Evolutionary conservation across 2,797 vertebrate species (phyloP), one percentile per base, ranked within the genome.

Genomic region (Eulemur rubriventer): DNA sequence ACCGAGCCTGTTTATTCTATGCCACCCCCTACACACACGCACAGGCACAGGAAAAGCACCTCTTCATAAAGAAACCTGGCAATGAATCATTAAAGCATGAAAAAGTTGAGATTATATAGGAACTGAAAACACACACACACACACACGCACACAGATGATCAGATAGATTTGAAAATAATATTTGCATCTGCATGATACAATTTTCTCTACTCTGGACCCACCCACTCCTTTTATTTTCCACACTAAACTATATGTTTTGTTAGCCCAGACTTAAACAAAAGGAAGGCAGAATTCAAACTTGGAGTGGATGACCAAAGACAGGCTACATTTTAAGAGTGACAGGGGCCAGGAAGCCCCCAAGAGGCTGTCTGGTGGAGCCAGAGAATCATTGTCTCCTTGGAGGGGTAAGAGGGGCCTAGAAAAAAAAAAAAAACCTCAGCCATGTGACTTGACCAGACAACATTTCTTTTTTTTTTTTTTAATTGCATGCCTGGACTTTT

Each of bases 1-100:
- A 95, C 3, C 7, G 95, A 69, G 93, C 97, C 94, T 98, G 98
- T 96, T 98, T 97, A 46, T 95, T 97, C 96, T 38, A 14, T n/a
- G 72, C 95, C 88, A 97, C 96, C 95, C 95, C 97, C 88, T 89
- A 93, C 95, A 94, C 91, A 96, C 83, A 24, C 2, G 52, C 61
- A 28, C 91, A 95, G 92, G 95, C 75, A 92, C 24, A 83, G 28
- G 72, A 90, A 96, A 26, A 98, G 83, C 52, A 63, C 43, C 2
- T 70, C 88, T 95, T 95, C 81, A 89, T 2, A n/a, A 88, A 70
- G 94, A 70, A 92, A 0, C 41, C 1, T 33, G 96, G 96, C 96
- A 95, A 92, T 38, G 96, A 96, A 96, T 79, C 97, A 95, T 76
- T 72, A 98, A 97, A 95, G 94, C 87, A 22, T 16, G 92, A 90